Evolutionary conservation across 2,113 vertebrate species (phyloP), one percentile per base, ranked within the genome.

Genomic region (Dasyornis broadbenti): DNA sequence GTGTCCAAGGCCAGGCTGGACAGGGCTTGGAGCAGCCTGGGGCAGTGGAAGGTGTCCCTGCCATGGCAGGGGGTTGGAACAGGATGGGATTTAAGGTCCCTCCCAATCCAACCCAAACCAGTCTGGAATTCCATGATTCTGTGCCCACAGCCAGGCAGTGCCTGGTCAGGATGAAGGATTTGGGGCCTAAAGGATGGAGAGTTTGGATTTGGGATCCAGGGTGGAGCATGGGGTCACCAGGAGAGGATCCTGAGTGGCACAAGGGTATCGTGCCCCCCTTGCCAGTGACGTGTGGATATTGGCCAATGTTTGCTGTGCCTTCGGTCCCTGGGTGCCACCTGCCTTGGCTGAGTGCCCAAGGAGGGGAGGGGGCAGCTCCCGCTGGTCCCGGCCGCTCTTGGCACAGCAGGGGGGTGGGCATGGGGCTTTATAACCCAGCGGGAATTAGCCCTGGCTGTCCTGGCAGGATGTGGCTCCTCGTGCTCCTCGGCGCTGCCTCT

Each of bases 401-500:
- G 87, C 68, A 56, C 52, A 8, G 42, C 66, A 33, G 78, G 15
- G 84, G 78, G 66, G 42, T 11, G 49, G 16, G 14, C 33, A 17
- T n/a, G 31, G n/a, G 69, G 56, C 86, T 94, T 96, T 97, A 97
- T 96, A 96, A 84, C 33, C 33, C 12, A 0, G 17, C 4, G 4
- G 31, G 31, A 8, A 0, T 3, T 13, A 2, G 9, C 11, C 54
- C 42, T 3, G 40, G 47, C 10, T 59, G 4, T 37, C 7, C 77
- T 3, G 18, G 31, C 6, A 96, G 13, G 11, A 98, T 98, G 98
- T 96, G 87, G 97, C 37, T 75, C 89, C 96, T 98, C 0, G 33
- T 98, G 23, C 65, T 97, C 13, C 91, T 99, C 5, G 93, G 97
- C 5, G 93, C 96, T 15, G 80, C 97, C 23, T 60, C 98, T 28